phyloP scores from a whole-genome alignment of 2,113 vertebrate species.

The Gavia stellata region DNA sequence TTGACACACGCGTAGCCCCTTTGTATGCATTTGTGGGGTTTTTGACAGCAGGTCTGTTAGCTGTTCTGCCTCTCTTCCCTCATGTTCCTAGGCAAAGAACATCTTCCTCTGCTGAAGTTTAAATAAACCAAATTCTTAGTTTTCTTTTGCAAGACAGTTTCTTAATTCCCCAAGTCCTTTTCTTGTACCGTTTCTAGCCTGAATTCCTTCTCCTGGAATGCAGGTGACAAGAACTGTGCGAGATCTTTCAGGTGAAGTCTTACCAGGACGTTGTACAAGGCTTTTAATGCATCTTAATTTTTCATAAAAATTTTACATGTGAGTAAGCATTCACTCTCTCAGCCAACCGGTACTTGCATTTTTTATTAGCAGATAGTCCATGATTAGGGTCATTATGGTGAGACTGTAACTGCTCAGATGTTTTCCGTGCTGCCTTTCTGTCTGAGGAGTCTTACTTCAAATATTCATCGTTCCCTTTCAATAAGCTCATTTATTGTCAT shows the following conservation, averaged over 20 bases:
- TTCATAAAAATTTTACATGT: background rate
- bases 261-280: background rate
- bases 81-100: background rate
- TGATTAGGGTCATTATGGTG: background rate
- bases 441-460: background rate
- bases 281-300: background rate
- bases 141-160: background rate
- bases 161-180: background rate
- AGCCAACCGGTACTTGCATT: background rate
- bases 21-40: rapidly evolving
- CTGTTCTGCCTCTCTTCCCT: background rate
- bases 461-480: background rate
- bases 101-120: background rate
- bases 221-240: rapidly evolving
- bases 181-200: background rate
- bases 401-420: background rate
- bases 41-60: background rate
- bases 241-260: background rate
- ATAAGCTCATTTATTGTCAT: background rate
- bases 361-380: background rate
- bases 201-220: background rate
- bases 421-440: background rate
- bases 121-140: background rate
- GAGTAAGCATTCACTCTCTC: background rate
- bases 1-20: background rate